phyloP scores from a whole-genome alignment of 2,888 invertebrate genomes.

The Agrotis clavis region DNA sequence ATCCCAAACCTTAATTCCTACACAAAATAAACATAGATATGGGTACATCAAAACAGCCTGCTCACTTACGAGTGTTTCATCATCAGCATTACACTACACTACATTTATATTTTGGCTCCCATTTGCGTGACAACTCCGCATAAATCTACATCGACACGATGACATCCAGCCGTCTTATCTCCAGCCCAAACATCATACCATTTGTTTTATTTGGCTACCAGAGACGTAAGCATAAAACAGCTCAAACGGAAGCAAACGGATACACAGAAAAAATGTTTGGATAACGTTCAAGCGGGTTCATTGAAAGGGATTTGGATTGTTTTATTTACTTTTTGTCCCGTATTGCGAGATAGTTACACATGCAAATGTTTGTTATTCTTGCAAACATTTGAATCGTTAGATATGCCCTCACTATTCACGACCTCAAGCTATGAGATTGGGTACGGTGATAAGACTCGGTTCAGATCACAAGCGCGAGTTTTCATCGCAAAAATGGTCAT shows the following conservation, averaged over 20 bases:
- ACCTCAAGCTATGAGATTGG: not conserved
- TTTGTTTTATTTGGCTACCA: conserved; percentile 45
- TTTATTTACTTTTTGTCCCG: conserved; percentile 35
- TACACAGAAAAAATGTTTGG: conserved; percentile 24
- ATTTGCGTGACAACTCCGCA: conserved; percentile 12
- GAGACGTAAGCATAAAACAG: conserved; percentile 40
- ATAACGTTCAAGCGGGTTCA: conserved; percentile 40
- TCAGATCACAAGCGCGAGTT: too few species aligned
- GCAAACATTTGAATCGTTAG: not conserved
- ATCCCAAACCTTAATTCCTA: too few species aligned
- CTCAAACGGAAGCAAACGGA: conserved; percentile 41
- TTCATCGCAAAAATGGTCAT: too few species aligned
- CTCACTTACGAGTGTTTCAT: not conserved
- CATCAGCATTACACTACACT: not conserved
- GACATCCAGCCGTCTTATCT: conserved; percentile 35
- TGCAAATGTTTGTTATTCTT: conserved; percentile 26
- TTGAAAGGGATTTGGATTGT: conserved; percentile 21
- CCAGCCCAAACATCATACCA: conserved; percentile 28
- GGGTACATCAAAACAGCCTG: too few species aligned
- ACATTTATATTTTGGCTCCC: conserved; percentile 8
- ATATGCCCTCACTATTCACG: not conserved
- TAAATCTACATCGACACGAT: conserved; percentile 25
- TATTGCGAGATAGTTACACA: conserved; percentile 40
- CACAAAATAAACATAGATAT: not conserved
- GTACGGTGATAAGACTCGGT: too few species aligned